Conservation (phyloP, 2,888 invertebrate genomes). For the Ernsta delagoae region DNA sequence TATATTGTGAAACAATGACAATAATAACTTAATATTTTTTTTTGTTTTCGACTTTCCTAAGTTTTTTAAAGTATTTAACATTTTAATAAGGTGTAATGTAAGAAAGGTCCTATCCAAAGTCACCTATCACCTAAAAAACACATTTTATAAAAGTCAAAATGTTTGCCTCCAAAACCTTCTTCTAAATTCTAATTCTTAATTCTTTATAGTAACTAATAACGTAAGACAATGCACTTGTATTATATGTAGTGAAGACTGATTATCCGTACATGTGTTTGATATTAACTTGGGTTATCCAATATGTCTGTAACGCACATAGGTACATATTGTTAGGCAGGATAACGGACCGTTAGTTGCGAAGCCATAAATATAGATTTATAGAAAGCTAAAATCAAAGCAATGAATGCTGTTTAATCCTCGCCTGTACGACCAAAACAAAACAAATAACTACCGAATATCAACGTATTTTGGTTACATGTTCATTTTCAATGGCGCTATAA, state of each 20-base stretch:
- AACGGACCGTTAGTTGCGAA: slow-evolving; percentile 12
- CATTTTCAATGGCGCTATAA: slow-evolving; percentile 27
- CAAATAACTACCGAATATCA: slow-evolving; percentile 20
- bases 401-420: slow-evolving; percentile 21
- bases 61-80: no score
- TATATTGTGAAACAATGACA: no score
- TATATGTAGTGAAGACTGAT: neutral
- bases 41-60: no score
- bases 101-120: no score
- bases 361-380: slow-evolving; percentile 10
- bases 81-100: no score
- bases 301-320: neutral
- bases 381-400: slow-evolving; percentile 17
- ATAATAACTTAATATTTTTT: no score
- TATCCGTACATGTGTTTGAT: neutral
- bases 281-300: neutral
- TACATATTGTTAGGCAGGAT: neutral
- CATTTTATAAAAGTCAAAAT: no score
- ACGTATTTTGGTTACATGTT: slow-evolving; percentile 13
- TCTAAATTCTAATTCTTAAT: no score
- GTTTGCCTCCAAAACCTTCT: no score
- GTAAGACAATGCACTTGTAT: no score
- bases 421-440: slow-evolving; percentile 20
- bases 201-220: no score
- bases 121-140: no score